Evolutionary conservation across 2,888 invertebrate genomes (phyloP).

Genomic region (Myathropa florea): DNA sequence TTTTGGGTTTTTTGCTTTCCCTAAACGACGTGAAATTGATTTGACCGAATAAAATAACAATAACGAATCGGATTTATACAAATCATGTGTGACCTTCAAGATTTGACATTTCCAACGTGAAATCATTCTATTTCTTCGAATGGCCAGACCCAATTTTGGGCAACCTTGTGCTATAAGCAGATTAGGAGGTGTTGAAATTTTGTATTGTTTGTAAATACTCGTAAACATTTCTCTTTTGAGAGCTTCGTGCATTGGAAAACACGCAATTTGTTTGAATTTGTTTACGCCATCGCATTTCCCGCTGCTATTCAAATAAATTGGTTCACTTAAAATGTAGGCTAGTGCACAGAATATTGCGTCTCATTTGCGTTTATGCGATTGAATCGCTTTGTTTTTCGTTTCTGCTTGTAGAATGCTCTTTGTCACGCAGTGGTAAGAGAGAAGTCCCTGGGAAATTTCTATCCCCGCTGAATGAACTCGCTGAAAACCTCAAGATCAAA

Average conservation of each 20-base stretch:
- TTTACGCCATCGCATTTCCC: neutral
- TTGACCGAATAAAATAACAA: neutral
- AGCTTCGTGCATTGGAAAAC: neutral
- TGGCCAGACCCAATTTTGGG: neutral
- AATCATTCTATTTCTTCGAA: neutral
- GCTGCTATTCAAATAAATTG: neutral
- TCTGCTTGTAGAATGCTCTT: neutral
- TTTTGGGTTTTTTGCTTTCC: neutral
- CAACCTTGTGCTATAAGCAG: conserved; percentile 9
- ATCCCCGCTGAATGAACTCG: too few relatives aligned
- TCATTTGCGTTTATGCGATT: neutral
- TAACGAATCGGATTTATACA: neutral
- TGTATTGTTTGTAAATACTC: conserved; percentile 1
- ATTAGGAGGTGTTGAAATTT: neutral
- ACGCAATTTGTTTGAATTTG: neutral
- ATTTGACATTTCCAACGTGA: neutral
- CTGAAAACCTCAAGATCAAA: neutral
- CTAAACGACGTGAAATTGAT: neutral
- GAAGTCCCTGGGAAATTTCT: too few relatives aligned
- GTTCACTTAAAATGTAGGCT: neutral
- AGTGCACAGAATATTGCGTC: neutral
- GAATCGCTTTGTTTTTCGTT: neutral
- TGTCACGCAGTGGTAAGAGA: too few relatives aligned
- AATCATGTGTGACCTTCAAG: conserved; percentile 4
- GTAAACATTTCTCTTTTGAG: neutral